Evolutionary conservation across 2,888 invertebrate species (phyloP), one percentile per base, ranked within the genome.

Genomic region (Drosophila lutescens): DNA sequence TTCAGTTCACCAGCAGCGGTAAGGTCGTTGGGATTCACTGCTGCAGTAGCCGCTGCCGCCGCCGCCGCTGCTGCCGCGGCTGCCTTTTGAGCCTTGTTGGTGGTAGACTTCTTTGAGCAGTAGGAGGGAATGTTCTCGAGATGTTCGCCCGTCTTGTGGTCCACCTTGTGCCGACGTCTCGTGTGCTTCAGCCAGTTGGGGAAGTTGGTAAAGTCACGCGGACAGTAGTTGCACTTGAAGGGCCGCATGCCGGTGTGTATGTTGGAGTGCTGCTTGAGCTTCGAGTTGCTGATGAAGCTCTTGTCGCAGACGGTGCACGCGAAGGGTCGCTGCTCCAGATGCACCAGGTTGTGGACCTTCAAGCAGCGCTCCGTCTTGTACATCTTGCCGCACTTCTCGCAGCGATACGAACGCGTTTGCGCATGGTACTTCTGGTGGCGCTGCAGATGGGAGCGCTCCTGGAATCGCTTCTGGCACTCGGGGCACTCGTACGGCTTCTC

Each of bases 121-220:
- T 92, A 92, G 9, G 91, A 90, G 34, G 92, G 92, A 78, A 92
- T 91, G 74, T 91, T 91, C 74, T 91, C 90, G 32, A 92, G 81
- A 60, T 91, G 85, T 79, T 92, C 91, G 43, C 92, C 92, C 3
- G 92, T 92, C 75, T 92, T 92, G 59, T 92, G 92, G 76, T 92
- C 92, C n/a, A 92, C 92, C 68, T 92, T 94, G 78, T 94, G 94
- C 47, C 93, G 92, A 77, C 94, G 91, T 46, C 94, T 91, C 0
- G 93, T 94, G 72, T 94, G 94, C 80, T 94, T 94, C 47, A 94
- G 86, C 93, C 94, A 94, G 80, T 94, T 94, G 12, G 94, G 94
- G 79, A 93, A 94, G 79, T 94, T 94, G 12, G 94, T 94, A 78
- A 94, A 94, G 62, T 93, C 93, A 0, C 93, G 92, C 46, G 93